Percentiles rank a stretch among this genome's conserved stretches.
phyloP scores from a whole-genome alignment of 1,140 invertebrate species.

The Brachionus manjavacas region DNA sequence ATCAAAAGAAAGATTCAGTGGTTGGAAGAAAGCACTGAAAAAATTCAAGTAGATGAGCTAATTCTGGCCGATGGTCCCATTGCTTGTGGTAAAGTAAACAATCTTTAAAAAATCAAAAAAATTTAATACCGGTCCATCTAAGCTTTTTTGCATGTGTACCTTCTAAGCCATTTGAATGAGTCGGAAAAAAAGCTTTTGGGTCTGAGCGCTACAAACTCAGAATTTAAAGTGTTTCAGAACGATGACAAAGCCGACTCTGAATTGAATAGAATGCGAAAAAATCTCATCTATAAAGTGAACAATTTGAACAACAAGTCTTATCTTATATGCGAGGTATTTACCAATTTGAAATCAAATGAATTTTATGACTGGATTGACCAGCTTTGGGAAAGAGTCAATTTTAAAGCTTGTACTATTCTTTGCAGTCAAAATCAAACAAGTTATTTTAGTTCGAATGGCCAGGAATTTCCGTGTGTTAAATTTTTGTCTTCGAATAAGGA shows the following conservation, averaged over 20 bases:
- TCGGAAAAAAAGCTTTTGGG: not conserved
- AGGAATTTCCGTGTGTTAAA: slow-evolving; percentile 34
- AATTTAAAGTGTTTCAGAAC: slow-evolving; percentile 30
- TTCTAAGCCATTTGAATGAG: slow-evolving; percentile 9
- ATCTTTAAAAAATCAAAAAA: not conserved
- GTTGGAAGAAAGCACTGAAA: not conserved
- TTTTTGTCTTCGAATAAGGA: slow-evolving; percentile 25
- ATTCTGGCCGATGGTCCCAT: slow-evolving; percentile 36
- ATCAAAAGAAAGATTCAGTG: slow-evolving; percentile 31
- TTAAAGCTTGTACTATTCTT: not conserved
- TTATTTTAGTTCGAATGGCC: not conserved
- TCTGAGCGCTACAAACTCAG: slow-evolving; percentile 34
- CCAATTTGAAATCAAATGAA: slow-evolving; percentile 3
- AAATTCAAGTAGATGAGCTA: slow-evolving; percentile 24
- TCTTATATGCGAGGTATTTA: not conserved
- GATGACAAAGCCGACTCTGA: not conserved
- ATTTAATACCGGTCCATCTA: not conserved
- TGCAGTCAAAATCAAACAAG: slow-evolving; percentile 19
- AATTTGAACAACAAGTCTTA: slow-evolving; percentile 2
- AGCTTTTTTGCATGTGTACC: slow-evolving; percentile 37
- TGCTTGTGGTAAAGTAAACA: not conserved
- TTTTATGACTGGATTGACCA: slow-evolving; percentile 39
- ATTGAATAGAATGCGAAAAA: slow-evolving; percentile 7
- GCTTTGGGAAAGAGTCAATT: slow-evolving; percentile 24
- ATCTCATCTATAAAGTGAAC: not conserved